These are phyloP conservation scores for Camponotus pennsylvanicus DNA, from an alignment of 1,140 invertebrate species.

Conservation along the genomic window DNA sequence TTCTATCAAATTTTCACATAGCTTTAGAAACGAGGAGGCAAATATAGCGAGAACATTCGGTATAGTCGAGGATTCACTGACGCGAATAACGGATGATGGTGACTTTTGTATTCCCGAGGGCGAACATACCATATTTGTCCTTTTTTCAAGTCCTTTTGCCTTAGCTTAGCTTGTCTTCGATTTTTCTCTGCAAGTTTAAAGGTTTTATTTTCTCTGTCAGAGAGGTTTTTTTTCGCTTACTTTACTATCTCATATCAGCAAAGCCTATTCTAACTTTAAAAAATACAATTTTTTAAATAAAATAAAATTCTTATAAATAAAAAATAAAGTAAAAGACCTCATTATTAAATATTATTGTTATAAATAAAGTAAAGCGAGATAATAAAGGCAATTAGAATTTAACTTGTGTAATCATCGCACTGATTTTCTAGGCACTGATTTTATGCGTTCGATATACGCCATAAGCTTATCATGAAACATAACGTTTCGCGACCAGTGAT, in stretches of 20 bases:
- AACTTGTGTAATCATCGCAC: background rate
- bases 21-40: constrained; percentile 5
- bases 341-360: background rate
- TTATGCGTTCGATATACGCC: background rate
- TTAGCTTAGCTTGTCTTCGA: constrained; percentile 11
- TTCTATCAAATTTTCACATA: constrained; percentile 16
- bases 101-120: constrained; percentile 32
- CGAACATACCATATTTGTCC: constrained; percentile 44
- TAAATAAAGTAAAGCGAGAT: background rate
- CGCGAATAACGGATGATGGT: background rate
- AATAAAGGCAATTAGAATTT: background rate
- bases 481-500: background rate
- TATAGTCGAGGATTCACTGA: constrained; percentile 4
- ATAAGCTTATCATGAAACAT: constrained; percentile 13
- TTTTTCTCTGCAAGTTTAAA: constrained; percentile 4
- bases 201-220: constrained; percentile 25
- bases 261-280: too few relatives aligned
- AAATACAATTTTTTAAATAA: background rate
- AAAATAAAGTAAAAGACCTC: constrained; percentile 1
- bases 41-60: background rate
- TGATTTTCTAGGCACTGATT: background rate
- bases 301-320: background rate
- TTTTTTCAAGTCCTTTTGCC: background rate
- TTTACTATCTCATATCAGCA: background rate
- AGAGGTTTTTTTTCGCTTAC: background rate